Evolutionary conservation across 2,797 vertebrate species (phyloP), one percentile per base, ranked within the genome.

Genomic region (Falco naumanni): DNA sequence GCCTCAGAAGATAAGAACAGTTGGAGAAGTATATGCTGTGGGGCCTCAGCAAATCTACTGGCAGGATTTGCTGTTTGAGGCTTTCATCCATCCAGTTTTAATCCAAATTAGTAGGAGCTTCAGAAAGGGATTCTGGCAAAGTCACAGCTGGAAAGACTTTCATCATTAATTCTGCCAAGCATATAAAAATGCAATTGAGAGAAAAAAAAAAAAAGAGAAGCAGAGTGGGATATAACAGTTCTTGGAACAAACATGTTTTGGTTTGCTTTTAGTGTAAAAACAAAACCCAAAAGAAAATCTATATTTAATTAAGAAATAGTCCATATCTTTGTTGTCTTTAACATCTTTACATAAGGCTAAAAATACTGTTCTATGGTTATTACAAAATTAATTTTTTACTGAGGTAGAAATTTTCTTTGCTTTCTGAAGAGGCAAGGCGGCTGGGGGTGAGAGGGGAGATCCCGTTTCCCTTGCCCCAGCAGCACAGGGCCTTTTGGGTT

Each of bases 41-140:
- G 87, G 96, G 96, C 87, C 95, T 97, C 85, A 84, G 84, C 65
- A 94, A 68, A 96, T 80, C 82, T 63, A 53, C 87, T 97, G 97
- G 96, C 95, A 97, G 88, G 61, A 95, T 89, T 95, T 97, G 93
- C 94, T 97, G 84, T 90, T 37, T 95, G 96, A 96, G 92, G 93
- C 93, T 98, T 97, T 97, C 95, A 97, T 96, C 92, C 90, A 96
- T 94, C 90, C 87, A 90, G 75, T 95, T 96, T 96, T 97, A 97
- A 96, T 97, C 96, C 97, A 98, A 98, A 97, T 97, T 96, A 97
- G 97, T 96, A 98, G 97, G 97, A 95, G 82, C 96, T 97, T 97
- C 96, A 97, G 97, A 97, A 98, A 96, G 95, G 80, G 94, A 85
- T 96, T 97, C 96, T 95, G 95, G 96, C 95, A 81, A 81, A 83